phyloP scores from a whole-genome alignment of 2,797 vertebrate species.

The Fistularia commersonii region DNA sequence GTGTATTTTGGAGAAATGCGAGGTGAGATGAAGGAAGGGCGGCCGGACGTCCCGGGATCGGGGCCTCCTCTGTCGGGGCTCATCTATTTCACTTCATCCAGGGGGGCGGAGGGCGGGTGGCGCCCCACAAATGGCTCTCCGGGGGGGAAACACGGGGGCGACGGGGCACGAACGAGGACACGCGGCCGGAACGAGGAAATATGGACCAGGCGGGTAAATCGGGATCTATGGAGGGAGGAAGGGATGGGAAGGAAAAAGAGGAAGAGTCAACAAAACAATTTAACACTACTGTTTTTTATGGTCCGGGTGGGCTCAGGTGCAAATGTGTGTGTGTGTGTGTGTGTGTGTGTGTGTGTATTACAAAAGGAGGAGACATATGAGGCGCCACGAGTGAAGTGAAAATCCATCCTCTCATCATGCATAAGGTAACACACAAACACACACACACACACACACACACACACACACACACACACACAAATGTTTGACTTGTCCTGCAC shows the following conservation, averaged over 20 bases:
- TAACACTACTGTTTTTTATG: too few species aligned
- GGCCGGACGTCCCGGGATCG: too few species aligned
- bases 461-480: too few species aligned
- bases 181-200: slow-evolving; percentile 42
- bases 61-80: slow-evolving; percentile 40
- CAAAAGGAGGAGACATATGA: slow-evolving; percentile 60
- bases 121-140: slow-evolving; percentile 47
- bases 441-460: too few species aligned
- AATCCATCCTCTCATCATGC: slow-evolving; percentile 65
- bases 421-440: slow-evolving; percentile 24
- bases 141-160: slow-evolving; percentile 23
- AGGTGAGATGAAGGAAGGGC: too few species aligned
- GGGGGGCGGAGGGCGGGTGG: slow-evolving; percentile 36
- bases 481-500: too few species aligned
- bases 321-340: slow-evolving; percentile 22
- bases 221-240: slow-evolving; percentile 44
- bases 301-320: slow-evolving; percentile 20
- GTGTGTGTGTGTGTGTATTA: too few species aligned
- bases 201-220: slow-evolving; percentile 37
- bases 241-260: slow-evolving; percentile 1
- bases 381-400: slow-evolving; percentile 63
- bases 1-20: too few species aligned
- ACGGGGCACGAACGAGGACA: slow-evolving; percentile 30
- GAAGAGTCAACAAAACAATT: slow-evolving; percentile 33
- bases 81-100: slow-evolving; percentile 51